Conservation (phyloP, 1,140 invertebrate genomes). For the Drosophila asahinai region DNA sequence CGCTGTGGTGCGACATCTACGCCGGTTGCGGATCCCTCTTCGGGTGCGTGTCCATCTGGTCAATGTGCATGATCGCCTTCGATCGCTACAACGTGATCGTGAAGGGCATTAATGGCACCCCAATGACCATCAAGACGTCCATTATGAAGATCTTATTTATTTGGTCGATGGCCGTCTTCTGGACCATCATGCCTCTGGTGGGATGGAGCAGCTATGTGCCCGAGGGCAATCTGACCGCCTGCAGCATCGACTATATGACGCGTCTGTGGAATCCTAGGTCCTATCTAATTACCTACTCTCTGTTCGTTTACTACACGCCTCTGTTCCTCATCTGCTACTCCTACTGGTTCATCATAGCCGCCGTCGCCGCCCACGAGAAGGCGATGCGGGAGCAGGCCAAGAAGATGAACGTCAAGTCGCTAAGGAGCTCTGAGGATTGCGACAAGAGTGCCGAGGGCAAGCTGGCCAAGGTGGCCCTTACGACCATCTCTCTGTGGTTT, state of each 20-base stretch:
- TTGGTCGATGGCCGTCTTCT: slow-evolving; percentile 89
- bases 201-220: slow-evolving; percentile 92
- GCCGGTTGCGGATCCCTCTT: slow-evolving; percentile 92
- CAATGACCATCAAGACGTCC: slow-evolving; percentile 89
- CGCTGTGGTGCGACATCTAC: slow-evolving; percentile 93
- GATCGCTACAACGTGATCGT: slow-evolving; percentile 96
- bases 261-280: slow-evolving; percentile 88
- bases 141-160: slow-evolving; percentile 89
- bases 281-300: slow-evolving; percentile 89
- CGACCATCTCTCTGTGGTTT: slow-evolving; percentile 94
- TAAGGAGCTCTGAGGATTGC: slow-evolving; percentile 89
- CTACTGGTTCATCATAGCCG: slow-evolving; percentile 92
- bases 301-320: slow-evolving; percentile 90
- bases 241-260: slow-evolving; percentile 93
- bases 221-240: slow-evolving; percentile 94
- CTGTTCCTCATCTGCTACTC: slow-evolving; percentile 90
- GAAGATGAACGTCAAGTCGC: slow-evolving; percentile 93
- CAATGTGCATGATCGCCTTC: slow-evolving; percentile 93
- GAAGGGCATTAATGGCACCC: slow-evolving; percentile 89
- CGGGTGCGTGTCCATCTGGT: slow-evolving; percentile 93
- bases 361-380: slow-evolving; percentile 92
- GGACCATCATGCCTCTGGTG: slow-evolving; percentile 89
- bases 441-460: slow-evolving; percentile 90
- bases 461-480: slow-evolving; percentile 92
- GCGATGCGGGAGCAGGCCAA: slow-evolving; percentile 93